Base-by-base conservation (phyloP, 2,888 invertebrate genomes). In the Epirrita christyi region DNA sequence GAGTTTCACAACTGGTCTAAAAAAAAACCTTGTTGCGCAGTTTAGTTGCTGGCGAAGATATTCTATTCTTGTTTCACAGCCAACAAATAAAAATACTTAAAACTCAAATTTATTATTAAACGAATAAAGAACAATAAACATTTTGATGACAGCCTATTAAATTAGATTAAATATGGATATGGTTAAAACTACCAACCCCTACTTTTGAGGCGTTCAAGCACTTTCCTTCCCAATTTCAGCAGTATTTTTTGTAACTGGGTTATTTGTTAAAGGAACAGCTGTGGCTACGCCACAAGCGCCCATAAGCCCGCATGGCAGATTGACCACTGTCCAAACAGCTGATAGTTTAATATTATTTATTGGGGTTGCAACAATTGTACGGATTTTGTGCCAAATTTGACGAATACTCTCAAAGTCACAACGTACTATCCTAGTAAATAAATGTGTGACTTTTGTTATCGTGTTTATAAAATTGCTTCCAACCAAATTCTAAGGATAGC, bases 281-380 rank as follows among this genome's bases (percentile, higher is more conserved):
- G 58, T 45, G 45, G 29, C 27, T 45, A 38, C 2, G 4, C 21
- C 14, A 49, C 32, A 9, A 21, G 21, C 42, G 11, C 2, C 10
- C 11, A 43, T n/a, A 28, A 13, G 41, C 56, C 45, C 46, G 46
- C 46, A 51, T 51, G 37, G 11, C 51, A 43, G 38, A 57, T 47
- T 51, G 51, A 46, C 46, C 51, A 57, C 56, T 57, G 56, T 42
- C 41, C 56, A 57, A 57, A 52, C 47, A 57, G 47, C 42, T 41
- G 56, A 51, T 52, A 42, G 40, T 27, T 49, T 40, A 42, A 43
- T 57, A n/a, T 47, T 43, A 51, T 56, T 41, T 56, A n/a, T 51
- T 45, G 49, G 13, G 27, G 21, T 2, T 27, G 42, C 13, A 51
- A 9, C 14, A 50, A 43, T 27, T 13, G 27, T 6, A 32, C 10